Evolutionary conservation across 2,888 invertebrate species (phyloP), one percentile per base, ranked within the genome.

Genomic region (Cheilosia urbana): DNA sequence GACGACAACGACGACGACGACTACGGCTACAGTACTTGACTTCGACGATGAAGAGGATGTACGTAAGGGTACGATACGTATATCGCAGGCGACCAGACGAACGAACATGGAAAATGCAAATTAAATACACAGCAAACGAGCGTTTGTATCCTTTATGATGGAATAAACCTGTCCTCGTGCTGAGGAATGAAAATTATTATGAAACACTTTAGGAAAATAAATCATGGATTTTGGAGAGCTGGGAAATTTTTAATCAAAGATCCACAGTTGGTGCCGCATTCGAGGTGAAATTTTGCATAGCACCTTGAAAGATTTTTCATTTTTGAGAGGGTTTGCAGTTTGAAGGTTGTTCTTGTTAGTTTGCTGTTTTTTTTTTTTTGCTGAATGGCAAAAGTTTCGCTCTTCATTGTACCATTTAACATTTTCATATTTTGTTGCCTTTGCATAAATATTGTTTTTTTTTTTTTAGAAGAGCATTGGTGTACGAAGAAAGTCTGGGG

Each of bases 161-260:
- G 77, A 37, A 85, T 77, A 85, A 81, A 76, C 85, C 85, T 85
- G 81, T 85, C 85, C 76, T 85, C 71, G 45, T 72, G 63, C 76
- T 72, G 66, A 81, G 76, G 72, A 66, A 85, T 81, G 76, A 68
- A 81, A 85, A 85, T 85, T 85, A 85, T 76, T 80, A 76, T 72
- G 76, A 85, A 80, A 80, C 84, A 76, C 80, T 85, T 76, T 55
- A 51, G 60, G 49, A 76, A 84, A 85, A 85, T 81, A 85, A 85
- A 85, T 85, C 85, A 85, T 81, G 79, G 73, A 84, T 80, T 84
- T 84, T 58, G 75, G 65, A 75, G 79, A 66, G 76, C 72, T 58
- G 76, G 63, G 47, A 77, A 66, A 85, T 81, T 85, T 85, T 85
- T 85, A 85, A 85, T 85, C 85, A 85, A 81, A 85, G 69, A 85